phyloP scores from a whole-genome alignment of 2,113 vertebrate genomes.

The Trichechus manatus region DNA sequence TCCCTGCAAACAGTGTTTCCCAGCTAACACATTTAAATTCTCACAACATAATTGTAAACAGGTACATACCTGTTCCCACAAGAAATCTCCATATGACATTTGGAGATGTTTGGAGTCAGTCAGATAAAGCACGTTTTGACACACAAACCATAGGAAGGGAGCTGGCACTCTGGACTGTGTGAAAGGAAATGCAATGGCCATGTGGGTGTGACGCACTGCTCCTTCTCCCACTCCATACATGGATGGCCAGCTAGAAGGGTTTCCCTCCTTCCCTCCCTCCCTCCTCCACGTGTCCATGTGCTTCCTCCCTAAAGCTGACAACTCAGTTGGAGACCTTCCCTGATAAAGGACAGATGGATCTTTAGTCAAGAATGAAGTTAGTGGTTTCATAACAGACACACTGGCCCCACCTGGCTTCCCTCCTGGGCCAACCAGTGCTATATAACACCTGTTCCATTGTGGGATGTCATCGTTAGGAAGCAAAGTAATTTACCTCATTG shows the following conservation, averaged over 20 bases:
- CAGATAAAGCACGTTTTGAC: constrained; percentile 35
- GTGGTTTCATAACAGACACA: neutral
- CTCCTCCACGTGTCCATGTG: neutral
- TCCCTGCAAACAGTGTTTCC: constrained; percentile 76
- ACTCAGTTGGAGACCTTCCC: neutral
- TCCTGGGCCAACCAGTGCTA: neutral
- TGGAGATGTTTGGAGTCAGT: neutral
- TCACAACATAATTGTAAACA: constrained; percentile 65
- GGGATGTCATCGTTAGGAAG: neutral
- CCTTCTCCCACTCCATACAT: rapidly evolving
- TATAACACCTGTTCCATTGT: neutral
- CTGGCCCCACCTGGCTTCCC: neutral
- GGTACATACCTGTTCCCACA: constrained; percentile 44
- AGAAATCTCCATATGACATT: constrained; percentile 68
- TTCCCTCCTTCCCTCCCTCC: neutral
- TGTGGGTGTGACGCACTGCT: neutral
- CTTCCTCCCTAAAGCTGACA: neutral
- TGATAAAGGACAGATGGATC: neutral
- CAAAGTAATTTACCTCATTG: neutral
- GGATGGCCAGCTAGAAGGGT: neutral
- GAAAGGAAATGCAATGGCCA: neutral
- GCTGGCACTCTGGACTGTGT: neutral
- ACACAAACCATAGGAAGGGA: neutral
- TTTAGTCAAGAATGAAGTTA: neutral
- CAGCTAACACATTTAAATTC: constrained; percentile 62